phyloP scores from a whole-genome alignment of 2,888 invertebrate species.

The Ophioninae sp. region DNA sequence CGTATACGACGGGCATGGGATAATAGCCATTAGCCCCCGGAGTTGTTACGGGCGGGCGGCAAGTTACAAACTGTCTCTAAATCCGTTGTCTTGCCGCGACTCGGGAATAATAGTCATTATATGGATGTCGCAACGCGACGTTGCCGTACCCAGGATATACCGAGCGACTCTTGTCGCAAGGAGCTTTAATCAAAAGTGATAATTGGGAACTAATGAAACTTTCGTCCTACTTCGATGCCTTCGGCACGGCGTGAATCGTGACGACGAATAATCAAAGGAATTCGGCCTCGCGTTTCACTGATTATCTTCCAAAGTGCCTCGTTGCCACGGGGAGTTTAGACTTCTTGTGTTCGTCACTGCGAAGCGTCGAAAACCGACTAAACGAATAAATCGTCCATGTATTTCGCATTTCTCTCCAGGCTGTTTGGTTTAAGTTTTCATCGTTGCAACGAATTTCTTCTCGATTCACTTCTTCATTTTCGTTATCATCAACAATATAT shows the following conservation, averaged over 20 bases:
- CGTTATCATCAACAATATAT: no score
- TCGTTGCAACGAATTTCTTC: no score
- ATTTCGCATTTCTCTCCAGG: neutral
- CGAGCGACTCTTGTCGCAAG: constrained; percentile 24
- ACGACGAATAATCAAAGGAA: neutral
- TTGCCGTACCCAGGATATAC: constrained; percentile 24
- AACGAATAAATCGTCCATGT: no score
- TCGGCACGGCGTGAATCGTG: neutral
- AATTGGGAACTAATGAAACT: constrained; percentile 22
- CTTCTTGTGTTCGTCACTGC: neutral
- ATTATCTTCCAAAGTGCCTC: neutral
- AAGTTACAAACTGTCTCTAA: constrained; percentile 42
- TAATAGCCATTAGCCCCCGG: constrained; percentile 45
- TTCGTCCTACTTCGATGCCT: constrained; percentile 19
- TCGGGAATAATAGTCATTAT: constrained; percentile 53
- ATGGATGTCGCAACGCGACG: constrained; percentile 33
- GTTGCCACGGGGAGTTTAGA: neutral
- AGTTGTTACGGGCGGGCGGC: constrained; percentile 41
- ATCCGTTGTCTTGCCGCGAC: constrained; percentile 37
- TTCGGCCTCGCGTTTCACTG: neutral
- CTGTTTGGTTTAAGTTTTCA: no score
- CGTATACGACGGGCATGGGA: constrained; percentile 6
- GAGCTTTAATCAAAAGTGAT: constrained; percentile 15
- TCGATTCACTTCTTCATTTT: no score
- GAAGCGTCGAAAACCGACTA: no score